Evolutionary conservation across 2,113 vertebrate genomes (phyloP), one percentile per base, ranked within the genome.

Genomic region (Sturnira hondurensis): DNA sequence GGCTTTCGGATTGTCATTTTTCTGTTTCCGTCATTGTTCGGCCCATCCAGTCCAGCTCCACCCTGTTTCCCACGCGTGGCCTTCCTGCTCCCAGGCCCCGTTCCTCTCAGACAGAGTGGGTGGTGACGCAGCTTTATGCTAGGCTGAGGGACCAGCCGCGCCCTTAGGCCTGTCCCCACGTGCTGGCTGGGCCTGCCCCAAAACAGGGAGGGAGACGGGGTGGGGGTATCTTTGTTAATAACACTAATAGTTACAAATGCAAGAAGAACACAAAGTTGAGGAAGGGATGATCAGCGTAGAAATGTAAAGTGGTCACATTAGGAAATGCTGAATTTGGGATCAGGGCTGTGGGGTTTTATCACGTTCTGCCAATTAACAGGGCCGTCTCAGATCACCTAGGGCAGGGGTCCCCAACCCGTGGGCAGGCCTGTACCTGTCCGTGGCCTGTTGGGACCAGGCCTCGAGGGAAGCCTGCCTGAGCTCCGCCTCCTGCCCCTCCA

Each of bases 131-230:
- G 83, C 61, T 93, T 84, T 45, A 81, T 58, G 63, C 76, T 84
- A 47, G 70, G 81, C 91, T 76, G 92, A 58, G 84, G 70, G 70
- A 65, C 80, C 95, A 95, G 88, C 93, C 84, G 80, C 7, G 15
- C 80, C 93, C 86, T 38, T 76, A 80, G 77, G 74, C 76, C 96
- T 82, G 82, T 81, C 95, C 63, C 91, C 84, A 91, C 82, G 78
- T n/a, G 20, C 1, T 68, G 92, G 54, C 68, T 3, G 16, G 67
- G 67, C 5, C 80, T 84, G 76, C 76, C 89, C 80, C 74, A 36
- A 74, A 93, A 83, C 22, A 68, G 61, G 74, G 67, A 80, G 38
- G 74, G 80, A 50, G 70, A 11, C 2, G 52, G 52, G 24, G 36
- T 9, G 6, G 31, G n/a, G 10, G 54, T 4, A 43, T 43, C 63